These are phyloP conservation scores for Metaphire vulgaris DNA, from an alignment of 1,140 invertebrate species.

Conservation along the genomic window DNA sequence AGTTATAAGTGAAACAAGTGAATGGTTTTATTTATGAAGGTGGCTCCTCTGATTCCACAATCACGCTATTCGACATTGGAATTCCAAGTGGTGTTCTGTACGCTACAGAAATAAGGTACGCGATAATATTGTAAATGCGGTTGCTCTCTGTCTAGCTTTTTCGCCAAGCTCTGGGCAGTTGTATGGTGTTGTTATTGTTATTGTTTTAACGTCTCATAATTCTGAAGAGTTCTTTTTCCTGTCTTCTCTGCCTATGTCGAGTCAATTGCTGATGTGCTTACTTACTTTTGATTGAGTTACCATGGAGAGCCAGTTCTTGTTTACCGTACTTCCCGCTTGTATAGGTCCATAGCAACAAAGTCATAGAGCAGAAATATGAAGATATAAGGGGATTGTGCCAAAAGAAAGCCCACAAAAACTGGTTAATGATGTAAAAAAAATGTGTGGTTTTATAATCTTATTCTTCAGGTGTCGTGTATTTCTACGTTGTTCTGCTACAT, in stretches of 20 bases:
- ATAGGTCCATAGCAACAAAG: too few species aligned
- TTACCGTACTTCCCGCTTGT: neutral
- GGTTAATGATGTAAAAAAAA: too few species aligned
- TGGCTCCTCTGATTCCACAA: slow-evolving; percentile 49
- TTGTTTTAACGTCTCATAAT: neutral
- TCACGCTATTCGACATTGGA: slow-evolving; percentile 53
- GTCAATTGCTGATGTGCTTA: neutral
- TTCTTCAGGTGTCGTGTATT: too few species aligned
- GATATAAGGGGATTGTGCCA: too few species aligned
- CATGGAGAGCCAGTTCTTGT: neutral
- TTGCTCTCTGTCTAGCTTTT: neutral
- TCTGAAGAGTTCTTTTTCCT: neutral
- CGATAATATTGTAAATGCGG: neutral
- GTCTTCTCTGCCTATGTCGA: neutral
- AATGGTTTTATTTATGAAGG: too few species aligned
- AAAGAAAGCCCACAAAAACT: too few species aligned
- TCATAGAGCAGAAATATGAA: too few species aligned
- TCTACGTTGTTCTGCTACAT: too few species aligned
- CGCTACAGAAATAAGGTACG: slow-evolving; percentile 4
- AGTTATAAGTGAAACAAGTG: too few species aligned
- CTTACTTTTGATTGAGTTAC: neutral
- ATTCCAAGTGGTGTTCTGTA: slow-evolving; percentile 45
- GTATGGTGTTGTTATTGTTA: neutral
- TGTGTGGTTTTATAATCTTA: too few species aligned
- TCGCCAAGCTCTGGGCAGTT: neutral